Percentiles rank a stretch among this genome's conserved stretches.
phyloP scores from a whole-genome alignment of 2,797 vertebrate genomes.

The Calcarius lapponicus region DNA sequence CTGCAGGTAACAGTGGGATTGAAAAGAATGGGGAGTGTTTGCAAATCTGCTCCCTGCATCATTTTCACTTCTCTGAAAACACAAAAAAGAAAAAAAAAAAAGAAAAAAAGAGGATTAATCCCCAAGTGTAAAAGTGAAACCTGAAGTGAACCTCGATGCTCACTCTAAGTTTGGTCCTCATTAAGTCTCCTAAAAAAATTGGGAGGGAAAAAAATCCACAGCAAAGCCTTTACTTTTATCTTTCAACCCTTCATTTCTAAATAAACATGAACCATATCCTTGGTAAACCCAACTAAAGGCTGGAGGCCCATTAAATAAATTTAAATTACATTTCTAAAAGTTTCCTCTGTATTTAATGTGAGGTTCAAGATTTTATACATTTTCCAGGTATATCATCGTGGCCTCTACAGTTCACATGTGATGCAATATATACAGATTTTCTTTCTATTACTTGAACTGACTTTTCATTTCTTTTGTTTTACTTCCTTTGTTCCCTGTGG shows the following conservation, averaged over 20 bases:
- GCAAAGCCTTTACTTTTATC: neutral
- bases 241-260: neutral
- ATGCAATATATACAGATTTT: neutral
- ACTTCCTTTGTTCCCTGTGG: neutral
- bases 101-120: neutral
- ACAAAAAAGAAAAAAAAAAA: accelerated
- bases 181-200: neutral
- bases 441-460: neutral
- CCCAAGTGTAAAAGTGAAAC: neutral
- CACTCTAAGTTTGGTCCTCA: neutral
- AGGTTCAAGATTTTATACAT: neutral
- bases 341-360: neutral
- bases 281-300: neutral
- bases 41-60: neutral
- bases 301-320: neutral
- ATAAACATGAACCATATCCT: neutral
- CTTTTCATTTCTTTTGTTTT: conserved; percentile 33
- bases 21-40: neutral
- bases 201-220: neutral
- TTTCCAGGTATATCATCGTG: accelerated
- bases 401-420: neutral
- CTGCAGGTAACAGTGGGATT: neutral
- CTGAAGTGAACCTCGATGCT: neutral
- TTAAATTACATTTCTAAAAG: neutral
- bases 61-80: neutral